Evolutionary conservation across 2,888 invertebrate genomes (phyloP), one percentile per base, ranked within the genome.

Genomic region (Cosmorhoe ocellata): DNA sequence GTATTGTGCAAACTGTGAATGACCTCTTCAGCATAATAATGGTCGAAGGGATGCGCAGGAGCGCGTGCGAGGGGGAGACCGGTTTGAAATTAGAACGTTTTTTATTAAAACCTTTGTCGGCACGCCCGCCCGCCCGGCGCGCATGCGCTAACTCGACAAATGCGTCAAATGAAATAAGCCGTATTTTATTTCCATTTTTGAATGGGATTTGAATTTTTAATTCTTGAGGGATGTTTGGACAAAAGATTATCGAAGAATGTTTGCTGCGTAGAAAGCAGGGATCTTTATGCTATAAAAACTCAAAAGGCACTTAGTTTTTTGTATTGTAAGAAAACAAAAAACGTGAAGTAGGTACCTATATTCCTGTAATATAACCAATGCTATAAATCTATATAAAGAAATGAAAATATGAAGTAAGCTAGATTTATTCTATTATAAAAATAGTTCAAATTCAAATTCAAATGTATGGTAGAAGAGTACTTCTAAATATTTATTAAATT

Each of bases 41-140:
- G 84, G 82, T 66, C 65, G 74, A 76, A 83, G 87, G 88, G 89
- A 89, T 89, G 88, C 88, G 89, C 88, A 85, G 83, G 84, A 81
- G 86, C 85, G 86, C 87, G 81, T 78, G 85, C 86, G 74, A 71
- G 74, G 84, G 81, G 82, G 87, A 79, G 82, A 88, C 89, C 87
- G 87, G 89, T 90, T 90, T 88, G 78, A 86, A 90, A 88, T 90
- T 90, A 90, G 89, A 89, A 87, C 88, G 87, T 85, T 88, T 89
- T 87, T 84, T 84, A 79, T 81, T 75, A 66, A 63, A 73, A 40
- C 76, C 83, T 88, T 90, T 90, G 89, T 89, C 88, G 88, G 87
- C 77, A 79, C 76, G 81, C 76, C 84, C 84, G 80, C 75, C 84
- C 83, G 84, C 87, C 88, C 79, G 84, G 84, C 81, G 86, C 77